Conservation (phyloP, 2,888 invertebrate genomes). For the Lucinisca nassula region DNA sequence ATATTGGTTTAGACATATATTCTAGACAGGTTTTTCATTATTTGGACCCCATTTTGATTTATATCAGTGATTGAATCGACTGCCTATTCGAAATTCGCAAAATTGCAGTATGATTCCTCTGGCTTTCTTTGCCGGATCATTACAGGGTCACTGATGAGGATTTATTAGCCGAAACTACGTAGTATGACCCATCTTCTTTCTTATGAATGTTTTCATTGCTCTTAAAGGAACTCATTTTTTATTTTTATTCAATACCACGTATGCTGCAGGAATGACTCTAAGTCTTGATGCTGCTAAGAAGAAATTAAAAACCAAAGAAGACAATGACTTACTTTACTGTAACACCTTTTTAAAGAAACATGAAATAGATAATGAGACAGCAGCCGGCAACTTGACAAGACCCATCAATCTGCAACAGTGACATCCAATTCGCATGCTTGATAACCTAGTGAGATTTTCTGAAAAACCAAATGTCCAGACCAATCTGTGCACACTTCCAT, state of each 20-base stretch:
- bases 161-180: no score
- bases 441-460: constrained; percentile 43
- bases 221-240: no score
- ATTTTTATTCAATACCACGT: constrained; percentile 47
- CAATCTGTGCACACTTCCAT: constrained; percentile 56
- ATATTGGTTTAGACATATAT: no score
- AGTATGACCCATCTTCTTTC: no score
- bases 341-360: constrained; percentile 55
- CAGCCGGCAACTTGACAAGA: neutral
- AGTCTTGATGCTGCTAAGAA: constrained; percentile 32
- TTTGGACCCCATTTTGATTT: no score
- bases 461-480: constrained; percentile 40
- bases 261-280: constrained; percentile 27
- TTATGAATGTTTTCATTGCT: no score
- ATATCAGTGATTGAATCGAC: no score
- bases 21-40: no score
- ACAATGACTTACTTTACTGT: constrained; percentile 44
- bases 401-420: constrained; percentile 23
- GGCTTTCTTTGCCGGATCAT: no score
- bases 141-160: no score
- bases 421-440: constrained; percentile 46
- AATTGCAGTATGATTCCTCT: no score
- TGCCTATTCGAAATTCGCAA: no score
- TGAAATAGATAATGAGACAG: neutral
- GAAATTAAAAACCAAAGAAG: constrained; percentile 30